Percentiles rank a stretch among this genome's conserved stretches.
phyloP scores from a whole-genome alignment of 2,113 vertebrate species.

The Pelusios castaneus region DNA sequence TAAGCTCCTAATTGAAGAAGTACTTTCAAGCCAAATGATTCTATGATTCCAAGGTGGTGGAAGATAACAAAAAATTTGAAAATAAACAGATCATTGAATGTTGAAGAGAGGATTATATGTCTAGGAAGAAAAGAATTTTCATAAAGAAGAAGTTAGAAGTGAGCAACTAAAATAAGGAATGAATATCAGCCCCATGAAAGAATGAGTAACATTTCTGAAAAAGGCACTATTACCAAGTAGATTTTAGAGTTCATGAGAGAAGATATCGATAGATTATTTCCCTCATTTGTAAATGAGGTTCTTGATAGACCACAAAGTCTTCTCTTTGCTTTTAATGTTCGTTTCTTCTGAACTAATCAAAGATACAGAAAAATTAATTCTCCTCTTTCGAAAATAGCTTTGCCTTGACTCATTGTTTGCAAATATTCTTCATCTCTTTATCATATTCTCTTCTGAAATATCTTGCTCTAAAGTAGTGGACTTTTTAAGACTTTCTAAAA shows the following conservation, averaged over 20 bases:
- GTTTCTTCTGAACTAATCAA: not conserved
- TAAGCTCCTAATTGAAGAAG: not conserved
- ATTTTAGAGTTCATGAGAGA: not conserved
- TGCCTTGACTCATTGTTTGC: accelerated
- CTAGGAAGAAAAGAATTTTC: not conserved
- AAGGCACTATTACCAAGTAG: not conserved
- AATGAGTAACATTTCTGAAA: not conserved
- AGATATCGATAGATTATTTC: not conserved
- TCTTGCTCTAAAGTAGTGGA: not conserved
- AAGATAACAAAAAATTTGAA: not conserved
- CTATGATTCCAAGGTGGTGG: not conserved
- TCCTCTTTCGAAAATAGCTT: not conserved
- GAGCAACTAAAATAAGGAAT: not conserved
- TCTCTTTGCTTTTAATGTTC: accelerated
- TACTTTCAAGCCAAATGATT: not conserved
- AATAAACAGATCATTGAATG: not conserved
- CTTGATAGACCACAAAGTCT: not conserved
- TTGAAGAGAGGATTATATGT: not conserved
- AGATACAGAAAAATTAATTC: not conserved
- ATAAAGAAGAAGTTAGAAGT: not conserved
- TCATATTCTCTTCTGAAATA: not conserved
- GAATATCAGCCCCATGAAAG: not conserved
- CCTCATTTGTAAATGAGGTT: not conserved
- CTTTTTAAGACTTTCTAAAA: not conserved
- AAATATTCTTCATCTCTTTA: not conserved